A percentile compares a stretch with the other conserved stretches of the same genome.
phyloP scores from a whole-genome alignment of 2,888 invertebrate species.

The Cantharis nigra region DNA sequence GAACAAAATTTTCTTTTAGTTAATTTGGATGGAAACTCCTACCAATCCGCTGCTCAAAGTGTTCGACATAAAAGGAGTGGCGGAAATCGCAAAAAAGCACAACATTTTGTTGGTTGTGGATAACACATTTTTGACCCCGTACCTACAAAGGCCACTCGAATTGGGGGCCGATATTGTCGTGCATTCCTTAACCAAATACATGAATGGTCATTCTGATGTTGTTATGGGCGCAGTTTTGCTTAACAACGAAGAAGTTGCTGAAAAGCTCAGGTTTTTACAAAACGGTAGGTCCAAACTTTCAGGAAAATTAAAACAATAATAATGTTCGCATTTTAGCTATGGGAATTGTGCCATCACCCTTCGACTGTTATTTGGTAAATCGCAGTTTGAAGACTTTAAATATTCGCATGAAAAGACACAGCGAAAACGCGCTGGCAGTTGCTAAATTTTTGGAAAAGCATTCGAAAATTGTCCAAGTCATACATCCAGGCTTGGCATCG shows the following conservation, averaged over 20 bases:
- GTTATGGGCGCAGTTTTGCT: constrained; percentile 91
- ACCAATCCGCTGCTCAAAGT: constrained; percentile 94
- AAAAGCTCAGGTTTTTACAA: constrained; percentile 81
- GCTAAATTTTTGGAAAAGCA: constrained; percentile 84
- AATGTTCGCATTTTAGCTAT: constrained; percentile 59
- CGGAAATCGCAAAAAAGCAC: constrained; percentile 64
- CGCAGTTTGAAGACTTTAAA: constrained; percentile 92
- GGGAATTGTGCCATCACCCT: constrained; percentile 94
- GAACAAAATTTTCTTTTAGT: constrained; percentile 52
- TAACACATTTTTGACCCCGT: constrained; percentile 92
- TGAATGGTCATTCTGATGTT: constrained; percentile 98
- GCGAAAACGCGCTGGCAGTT: constrained; percentile 74
- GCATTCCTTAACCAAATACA: constrained; percentile 95
- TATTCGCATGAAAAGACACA: constrained; percentile 89
- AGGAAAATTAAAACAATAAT: neutral
- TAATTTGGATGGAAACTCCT: constrained; percentile 94
- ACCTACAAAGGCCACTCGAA: constrained; percentile 87
- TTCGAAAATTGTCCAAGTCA: constrained; percentile 76
- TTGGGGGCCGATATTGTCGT: constrained; percentile 90
- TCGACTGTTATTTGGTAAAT: constrained; percentile 93
- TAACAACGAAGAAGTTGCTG: constrained; percentile 72
- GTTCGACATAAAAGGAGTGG: constrained; percentile 79
- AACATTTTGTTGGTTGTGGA: constrained; percentile 81
- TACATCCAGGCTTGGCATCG: constrained; percentile 83
- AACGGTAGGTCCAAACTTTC: constrained; percentile 65